These are phyloP conservation scores for Sternarchorhynchus goeldii DNA, from an alignment of 2,797 vertebrate genomes.

Conservation along the genomic window DNA sequence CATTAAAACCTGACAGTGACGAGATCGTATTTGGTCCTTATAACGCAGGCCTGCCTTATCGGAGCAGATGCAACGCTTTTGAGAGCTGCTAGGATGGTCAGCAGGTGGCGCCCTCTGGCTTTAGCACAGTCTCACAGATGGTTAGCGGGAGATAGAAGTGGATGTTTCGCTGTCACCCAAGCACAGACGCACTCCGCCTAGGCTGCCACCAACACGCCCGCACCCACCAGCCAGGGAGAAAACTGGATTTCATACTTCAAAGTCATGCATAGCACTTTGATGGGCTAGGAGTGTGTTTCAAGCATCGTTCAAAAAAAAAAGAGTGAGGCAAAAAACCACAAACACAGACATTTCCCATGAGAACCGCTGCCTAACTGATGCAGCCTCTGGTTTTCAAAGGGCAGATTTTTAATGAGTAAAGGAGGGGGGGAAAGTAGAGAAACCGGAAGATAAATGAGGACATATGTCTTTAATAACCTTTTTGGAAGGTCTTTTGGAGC, in stretches of 20 bases:
- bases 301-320: constrained; percentile 58
- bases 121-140: constrained; percentile 57
- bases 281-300: constrained; percentile 68
- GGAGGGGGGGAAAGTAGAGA: constrained; percentile 19
- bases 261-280: constrained; percentile 78
- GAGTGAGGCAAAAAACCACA: constrained; percentile 46
- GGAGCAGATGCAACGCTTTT: constrained; percentile 15
- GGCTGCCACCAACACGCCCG: constrained; percentile 27
- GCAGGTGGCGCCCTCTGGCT: constrained; percentile 80
- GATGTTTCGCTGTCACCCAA: constrained; percentile 57
- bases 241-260: constrained; percentile 79
- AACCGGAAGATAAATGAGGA: constrained; percentile 40
- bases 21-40: too few relatives aligned
- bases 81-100: constrained; percentile 58
- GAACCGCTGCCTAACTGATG: constrained; percentile 64
- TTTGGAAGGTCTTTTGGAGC: constrained; percentile 17
- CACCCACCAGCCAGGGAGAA: constrained; percentile 61
- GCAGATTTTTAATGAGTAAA: constrained; percentile 66
- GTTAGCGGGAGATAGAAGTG: constrained; percentile 6
- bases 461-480: constrained; percentile 64
- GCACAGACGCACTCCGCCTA: constrained; percentile 47
- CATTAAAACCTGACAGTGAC: too few relatives aligned
- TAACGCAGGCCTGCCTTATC: too few relatives aligned
- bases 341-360: constrained; percentile 65
- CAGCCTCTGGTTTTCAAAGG: constrained; percentile 71